Percentiles rank a stretch among this genome's conserved stretches.
Evolutionary conservation across 2,888 invertebrate genomes (phyloP).

Genomic region (Rhopalosiphum nymphaeae): DNA sequence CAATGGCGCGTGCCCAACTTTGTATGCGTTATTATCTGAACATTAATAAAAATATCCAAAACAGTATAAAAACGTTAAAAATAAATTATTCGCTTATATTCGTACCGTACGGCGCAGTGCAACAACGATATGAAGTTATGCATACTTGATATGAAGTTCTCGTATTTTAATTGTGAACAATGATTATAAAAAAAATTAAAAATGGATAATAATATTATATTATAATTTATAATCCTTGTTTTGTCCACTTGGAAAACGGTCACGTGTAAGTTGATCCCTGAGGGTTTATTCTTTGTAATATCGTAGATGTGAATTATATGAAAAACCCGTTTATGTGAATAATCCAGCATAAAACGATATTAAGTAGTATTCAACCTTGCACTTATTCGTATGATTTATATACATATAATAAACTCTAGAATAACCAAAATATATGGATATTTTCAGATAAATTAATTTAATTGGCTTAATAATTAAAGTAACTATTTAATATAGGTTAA

Average conservation of each 20-base stretch:
- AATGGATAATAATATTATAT: slow-evolving; percentile 6
- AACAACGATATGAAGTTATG: not conserved
- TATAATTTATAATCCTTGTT: slow-evolving; percentile 36
- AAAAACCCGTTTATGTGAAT: not conserved
- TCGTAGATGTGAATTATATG: not conserved
- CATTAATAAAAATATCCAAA: slow-evolving; percentile 26
- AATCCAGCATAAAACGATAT: not conserved
- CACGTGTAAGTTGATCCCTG: not conserved
- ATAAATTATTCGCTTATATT: not conserved
- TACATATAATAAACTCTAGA: not conserved
- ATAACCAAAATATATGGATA: not conserved
- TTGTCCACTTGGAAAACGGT: slow-evolving; percentile 27
- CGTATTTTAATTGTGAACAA: not conserved
- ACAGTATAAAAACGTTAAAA: not conserved
- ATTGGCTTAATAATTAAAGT: not conserved
- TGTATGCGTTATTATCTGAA: not conserved
- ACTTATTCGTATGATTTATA: not conserved
- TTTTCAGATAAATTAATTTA: not conserved
- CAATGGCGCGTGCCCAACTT: slow-evolving; percentile 34
- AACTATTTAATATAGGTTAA: not conserved
- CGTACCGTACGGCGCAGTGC: not conserved
- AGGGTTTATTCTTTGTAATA: slow-evolving; percentile 15
- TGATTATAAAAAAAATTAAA: slow-evolving; percentile 1
- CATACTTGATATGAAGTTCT: not conserved
- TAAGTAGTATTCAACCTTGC: not conserved